These are phyloP conservation scores for Yponomeuta sedellus DNA, from an alignment of 2,888 invertebrate genomes.

Conservation along the genomic window DNA sequence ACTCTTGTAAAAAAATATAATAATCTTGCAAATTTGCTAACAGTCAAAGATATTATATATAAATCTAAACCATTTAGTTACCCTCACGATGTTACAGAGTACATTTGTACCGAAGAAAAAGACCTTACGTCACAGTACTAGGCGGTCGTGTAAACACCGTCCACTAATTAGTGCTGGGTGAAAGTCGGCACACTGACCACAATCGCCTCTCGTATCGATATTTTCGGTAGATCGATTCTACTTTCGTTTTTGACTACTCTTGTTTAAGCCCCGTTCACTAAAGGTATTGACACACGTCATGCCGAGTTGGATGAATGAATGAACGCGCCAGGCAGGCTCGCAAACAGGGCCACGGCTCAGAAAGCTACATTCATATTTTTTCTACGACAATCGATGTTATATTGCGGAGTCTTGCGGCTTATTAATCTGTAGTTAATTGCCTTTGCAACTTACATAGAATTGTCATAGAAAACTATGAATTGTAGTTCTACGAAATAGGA, in stretches of 20 bases:
- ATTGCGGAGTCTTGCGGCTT: too few species aligned
- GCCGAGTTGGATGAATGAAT: not conserved
- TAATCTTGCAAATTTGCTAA: too few species aligned
- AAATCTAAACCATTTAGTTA: too few species aligned
- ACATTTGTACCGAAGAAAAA: not conserved
- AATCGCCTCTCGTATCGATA: conserved; percentile 54
- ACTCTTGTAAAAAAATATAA: too few species aligned
- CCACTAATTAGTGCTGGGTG: conserved; percentile 33
- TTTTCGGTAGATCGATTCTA: conserved; percentile 73
- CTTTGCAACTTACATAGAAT: too few species aligned
- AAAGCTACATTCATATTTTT: too few species aligned
- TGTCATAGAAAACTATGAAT: too few species aligned
- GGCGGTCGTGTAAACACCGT: conserved; percentile 8
- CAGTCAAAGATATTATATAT: too few species aligned
- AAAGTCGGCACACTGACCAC: conserved; percentile 76
- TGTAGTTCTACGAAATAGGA: too few species aligned
- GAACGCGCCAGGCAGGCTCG: not conserved
- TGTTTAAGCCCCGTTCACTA: conserved; percentile 55
- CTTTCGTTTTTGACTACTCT: conserved; percentile 76
- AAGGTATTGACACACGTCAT: conserved; percentile 22
- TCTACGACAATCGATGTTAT: too few species aligned
- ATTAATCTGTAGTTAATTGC: too few species aligned
- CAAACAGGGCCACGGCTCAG: not conserved
- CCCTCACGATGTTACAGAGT: not conserved
- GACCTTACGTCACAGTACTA: not conserved